Evolutionary conservation across 1,140 invertebrate species (phyloP), one percentile per base, ranked within the genome.

Genomic region (Drosophila sechellia): DNA sequence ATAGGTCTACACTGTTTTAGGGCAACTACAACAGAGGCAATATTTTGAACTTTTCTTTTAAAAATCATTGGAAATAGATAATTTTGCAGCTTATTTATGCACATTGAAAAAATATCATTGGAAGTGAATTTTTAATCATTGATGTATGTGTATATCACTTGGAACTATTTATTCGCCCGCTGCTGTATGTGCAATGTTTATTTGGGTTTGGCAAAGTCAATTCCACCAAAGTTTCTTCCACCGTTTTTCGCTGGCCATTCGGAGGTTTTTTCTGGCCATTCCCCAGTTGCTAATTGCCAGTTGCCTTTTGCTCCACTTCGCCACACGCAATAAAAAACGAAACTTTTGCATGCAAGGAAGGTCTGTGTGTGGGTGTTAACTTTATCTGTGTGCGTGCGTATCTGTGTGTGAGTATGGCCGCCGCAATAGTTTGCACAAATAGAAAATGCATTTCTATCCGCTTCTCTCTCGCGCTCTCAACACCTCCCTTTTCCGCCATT

Each of bases 291-390:
- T 76, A 76, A 76, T 76, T 75, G 72, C 53, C 71, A 75, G 59
- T 75, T 75, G 72, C 60, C 72, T 76, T 75, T 76, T 76, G 72
- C 72, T 76, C 72, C 31, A 76, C 60, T 66, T 76, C 84, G 77
- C 69, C 49, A 53, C 53, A 39, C 37, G 60, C 8, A 57, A 22
- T 66, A 25, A 46, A 66, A 68, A 70, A 52, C 48, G 20, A 43
- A 81, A 66, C 63, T 71, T 79, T 79, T 79, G 71, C 72, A 64
- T 76, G 84, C 84, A 83, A 65, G 57, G 54, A 42, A 52, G 65
- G 43, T 6, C 49, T 50, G 55, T 57, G 53, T 58, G 42, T 59
- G 59, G 17, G 57, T 53, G 53, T 11, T 35, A 52, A 12, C 31
- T 52, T 1, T 11, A 20, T 34, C 0, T 6, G 31, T 5, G 42